Evolutionary conservation across 2,797 vertebrate species (phyloP), one percentile per base, ranked within the genome.

Genomic region (Catostomus latipinnis): DNA sequence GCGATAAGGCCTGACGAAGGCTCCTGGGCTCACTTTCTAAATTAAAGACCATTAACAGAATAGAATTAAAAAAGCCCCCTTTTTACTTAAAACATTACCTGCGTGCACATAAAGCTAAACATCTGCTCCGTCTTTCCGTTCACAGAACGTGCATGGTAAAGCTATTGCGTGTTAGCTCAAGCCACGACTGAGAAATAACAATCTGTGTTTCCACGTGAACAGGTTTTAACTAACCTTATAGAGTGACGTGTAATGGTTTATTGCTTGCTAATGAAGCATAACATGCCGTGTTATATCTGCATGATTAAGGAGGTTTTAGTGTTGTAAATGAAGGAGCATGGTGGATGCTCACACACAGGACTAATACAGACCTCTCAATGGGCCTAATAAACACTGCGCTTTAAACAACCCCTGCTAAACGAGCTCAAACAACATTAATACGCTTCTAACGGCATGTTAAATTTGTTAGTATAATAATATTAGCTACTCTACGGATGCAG

Each of bases 111-210:
- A 45, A 4, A 50, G 72, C 53, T 45, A 53, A 71, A 45, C 34
- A 63, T 3, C 6, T 1, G 8, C 43, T n/a, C 3, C 10, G 71
- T 63, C 76, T 73, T 73, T 13, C 43, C 61, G 70, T 66, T 45
- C 5, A 16, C 11, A 46, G 6, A 63, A 14, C 70, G 61, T 34
- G 8, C 61, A 18, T 52, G 11, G 67, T 3, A 52, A 66, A 43
- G 77, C 77, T 79, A 66, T 34, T 13, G 60, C 61, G 62, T 43
- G 70, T 45, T 80, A 80, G 70, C 78, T 8, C 13, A 45, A 73
- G 77, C 61, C 61, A 50, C 43, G 53, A 49, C 22, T 8, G 45
- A 58, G 11, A 14, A 45, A 60, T 16, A 57, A 13, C 69, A 71
- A n/a, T 48, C 58, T 8, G 8, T 8, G 49, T 46, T 70, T 78